A percentile compares a stretch with the other conserved stretches of the same genome.
These are phyloP conservation scores for Coturnix japonica DNA, from an alignment of 2,113 vertebrate genomes.

Conservation along the genomic window DNA sequence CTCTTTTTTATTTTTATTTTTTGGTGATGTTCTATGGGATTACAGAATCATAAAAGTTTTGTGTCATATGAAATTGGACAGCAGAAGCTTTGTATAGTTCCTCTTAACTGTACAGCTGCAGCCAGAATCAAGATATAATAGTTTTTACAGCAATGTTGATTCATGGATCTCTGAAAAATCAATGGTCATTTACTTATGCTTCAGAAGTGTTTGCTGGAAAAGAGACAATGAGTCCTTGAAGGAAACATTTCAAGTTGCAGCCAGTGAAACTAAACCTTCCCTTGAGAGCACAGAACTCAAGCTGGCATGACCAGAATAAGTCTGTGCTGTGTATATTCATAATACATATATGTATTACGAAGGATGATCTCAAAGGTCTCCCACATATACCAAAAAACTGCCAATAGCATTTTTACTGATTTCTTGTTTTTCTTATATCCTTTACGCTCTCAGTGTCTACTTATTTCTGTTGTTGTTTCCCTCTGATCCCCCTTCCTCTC, in stretches of 20 bases:
- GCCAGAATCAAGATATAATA: background rate
- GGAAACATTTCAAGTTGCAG: background rate
- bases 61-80: background rate
- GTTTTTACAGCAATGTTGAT: background rate
- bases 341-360: background rate
- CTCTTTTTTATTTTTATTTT: background rate
- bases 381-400: background rate
- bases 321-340: background rate
- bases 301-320: background rate
- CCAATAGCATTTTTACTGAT: background rate
- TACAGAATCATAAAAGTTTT: conserved; percentile 2
- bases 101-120: background rate
- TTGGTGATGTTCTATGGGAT: conserved; percentile 22
- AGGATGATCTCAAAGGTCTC: background rate
- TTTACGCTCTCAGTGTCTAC: background rate
- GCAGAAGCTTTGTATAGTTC: background rate
- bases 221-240: background rate
- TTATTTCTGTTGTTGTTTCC: background rate
- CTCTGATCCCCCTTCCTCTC: background rate
- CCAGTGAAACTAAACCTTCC: background rate
- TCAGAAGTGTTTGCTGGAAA: background rate
- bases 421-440: background rate
- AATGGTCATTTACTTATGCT: background rate
- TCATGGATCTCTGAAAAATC: conserved; percentile 13
- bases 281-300: background rate